These are phyloP conservation scores for Axea sp. DNA, from an alignment of 2,888 invertebrate genomes.

Conservation along the genomic window DNA sequence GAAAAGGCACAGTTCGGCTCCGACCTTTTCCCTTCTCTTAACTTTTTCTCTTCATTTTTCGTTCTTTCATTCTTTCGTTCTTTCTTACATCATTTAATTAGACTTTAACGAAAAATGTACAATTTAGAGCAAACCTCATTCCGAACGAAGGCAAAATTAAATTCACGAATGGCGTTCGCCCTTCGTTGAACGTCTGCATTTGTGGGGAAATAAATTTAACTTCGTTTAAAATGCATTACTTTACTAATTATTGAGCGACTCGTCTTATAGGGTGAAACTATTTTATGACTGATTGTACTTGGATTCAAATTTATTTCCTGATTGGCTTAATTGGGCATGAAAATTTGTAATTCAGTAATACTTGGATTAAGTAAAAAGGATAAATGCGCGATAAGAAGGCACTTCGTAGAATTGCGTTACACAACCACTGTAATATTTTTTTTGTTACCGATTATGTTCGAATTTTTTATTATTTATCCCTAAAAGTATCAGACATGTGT, in stretches of 20 bases:
- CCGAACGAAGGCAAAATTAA: conserved; percentile 29
- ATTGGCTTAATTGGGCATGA: conserved; percentile 46
- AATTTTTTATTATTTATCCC: too few species aligned
- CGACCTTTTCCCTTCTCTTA: background rate
- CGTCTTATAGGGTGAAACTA: conserved; percentile 14
- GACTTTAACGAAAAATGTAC: conserved; percentile 36
- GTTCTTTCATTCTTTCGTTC: background rate
- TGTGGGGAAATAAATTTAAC: conserved; percentile 50
- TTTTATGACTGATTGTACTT: conserved; percentile 33
- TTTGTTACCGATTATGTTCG: too few species aligned
- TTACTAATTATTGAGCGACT: conserved; percentile 46
- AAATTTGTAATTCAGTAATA: conserved; percentile 34
- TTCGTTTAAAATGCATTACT: conserved; percentile 58
- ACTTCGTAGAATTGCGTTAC: background rate
- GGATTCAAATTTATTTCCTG: conserved; percentile 40
- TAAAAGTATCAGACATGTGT: too few species aligned
- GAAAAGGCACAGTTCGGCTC: conserved; percentile 5
- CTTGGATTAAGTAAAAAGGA: conserved; percentile 7
- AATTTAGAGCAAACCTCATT: conserved; percentile 51
- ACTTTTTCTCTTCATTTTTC: background rate
- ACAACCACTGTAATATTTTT: too few species aligned
- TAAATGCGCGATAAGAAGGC: conserved; percentile 18
- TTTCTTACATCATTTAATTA: conserved; percentile 47
- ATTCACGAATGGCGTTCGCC: conserved; percentile 43
- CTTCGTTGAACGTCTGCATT: conserved; percentile 32